Conservation (phyloP, 2,797 vertebrate species). For the Otolemur crassicaudatus region DNA sequence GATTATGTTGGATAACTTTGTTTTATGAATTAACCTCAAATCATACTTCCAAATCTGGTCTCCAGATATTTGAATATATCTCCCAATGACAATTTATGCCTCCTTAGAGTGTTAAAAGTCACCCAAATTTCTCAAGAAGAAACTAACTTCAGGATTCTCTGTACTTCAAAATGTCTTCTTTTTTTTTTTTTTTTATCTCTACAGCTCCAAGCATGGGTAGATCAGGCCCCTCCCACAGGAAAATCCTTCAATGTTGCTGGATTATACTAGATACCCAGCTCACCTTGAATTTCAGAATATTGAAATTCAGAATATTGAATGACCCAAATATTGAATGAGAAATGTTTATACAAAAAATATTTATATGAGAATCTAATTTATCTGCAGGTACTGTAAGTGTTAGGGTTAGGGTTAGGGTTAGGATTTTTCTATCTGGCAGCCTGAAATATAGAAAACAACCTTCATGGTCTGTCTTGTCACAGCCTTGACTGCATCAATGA, state of each 20-base stretch:
- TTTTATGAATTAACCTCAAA: neutral
- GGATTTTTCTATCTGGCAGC: neutral
- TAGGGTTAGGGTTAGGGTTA: neutral
- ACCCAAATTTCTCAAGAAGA: neutral
- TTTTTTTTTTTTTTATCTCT: neutral
- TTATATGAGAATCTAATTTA: neutral
- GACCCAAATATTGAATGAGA: neutral
- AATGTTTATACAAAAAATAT: neutral
- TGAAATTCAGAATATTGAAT: neutral
- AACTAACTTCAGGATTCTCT: neutral
- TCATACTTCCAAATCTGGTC: neutral
- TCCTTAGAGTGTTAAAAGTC: neutral
- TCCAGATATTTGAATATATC: neutral
- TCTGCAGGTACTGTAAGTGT: neutral
- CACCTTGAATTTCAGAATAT: neutral
- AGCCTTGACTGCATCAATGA: neutral
- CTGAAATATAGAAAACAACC: neutral
- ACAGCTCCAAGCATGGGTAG: neutral
- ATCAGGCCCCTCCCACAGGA: neutral
- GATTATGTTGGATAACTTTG: neutral
- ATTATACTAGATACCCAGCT: neutral
- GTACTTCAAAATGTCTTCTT: no score
- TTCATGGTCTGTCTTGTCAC: neutral
- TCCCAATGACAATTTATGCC: neutral
- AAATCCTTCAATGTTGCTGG: neutral